Evolutionary conservation across 1,140 invertebrate genomes (phyloP).

Genomic region (Drosophila micromelanica): DNA sequence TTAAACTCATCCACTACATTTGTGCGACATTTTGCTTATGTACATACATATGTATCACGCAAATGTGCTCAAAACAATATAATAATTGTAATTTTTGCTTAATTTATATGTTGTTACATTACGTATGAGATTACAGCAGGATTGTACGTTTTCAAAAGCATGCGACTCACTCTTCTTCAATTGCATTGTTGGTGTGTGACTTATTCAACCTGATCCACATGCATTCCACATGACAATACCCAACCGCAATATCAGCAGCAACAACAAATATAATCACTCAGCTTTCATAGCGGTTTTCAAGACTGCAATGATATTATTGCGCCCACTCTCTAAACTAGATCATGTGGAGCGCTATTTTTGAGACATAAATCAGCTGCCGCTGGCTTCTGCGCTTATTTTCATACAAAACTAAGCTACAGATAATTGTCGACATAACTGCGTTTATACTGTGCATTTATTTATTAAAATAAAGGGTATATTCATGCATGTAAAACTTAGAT

Average conservation of each 20-base stretch:
- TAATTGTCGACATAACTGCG: conserved; percentile 49
- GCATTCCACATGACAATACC: conserved; percentile 50
- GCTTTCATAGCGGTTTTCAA: conserved; percentile 29
- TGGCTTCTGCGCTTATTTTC: conserved; percentile 48
- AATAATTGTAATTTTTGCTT: conserved; percentile 55
- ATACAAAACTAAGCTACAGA: conserved; percentile 25
- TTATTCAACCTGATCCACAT: conserved; percentile 54
- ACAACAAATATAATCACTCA: conserved; percentile 13
- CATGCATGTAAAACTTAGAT: too few relatives aligned
- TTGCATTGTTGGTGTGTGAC: conserved; percentile 37
- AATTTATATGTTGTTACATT: conserved; percentile 39
- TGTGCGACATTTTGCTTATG: conserved; percentile 41
- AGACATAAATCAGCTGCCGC: conserved; percentile 30
- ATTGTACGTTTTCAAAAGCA: conserved; percentile 12
- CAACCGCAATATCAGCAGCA: conserved; percentile 1
- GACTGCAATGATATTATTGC: conserved; percentile 26
- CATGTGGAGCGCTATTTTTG: conserved; percentile 25
- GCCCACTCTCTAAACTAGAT: conserved; percentile 49
- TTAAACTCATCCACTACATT: neutral
- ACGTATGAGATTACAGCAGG: conserved; percentile 34
- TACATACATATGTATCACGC: conserved; percentile 52
- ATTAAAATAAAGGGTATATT: neutral
- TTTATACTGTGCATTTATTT: conserved; percentile 15
- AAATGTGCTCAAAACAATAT: conserved; percentile 36
- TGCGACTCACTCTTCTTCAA: conserved; percentile 22